Evolutionary conservation across 1,140 invertebrate species (phyloP).

Genomic region (Aphidius gifuensis): DNA sequence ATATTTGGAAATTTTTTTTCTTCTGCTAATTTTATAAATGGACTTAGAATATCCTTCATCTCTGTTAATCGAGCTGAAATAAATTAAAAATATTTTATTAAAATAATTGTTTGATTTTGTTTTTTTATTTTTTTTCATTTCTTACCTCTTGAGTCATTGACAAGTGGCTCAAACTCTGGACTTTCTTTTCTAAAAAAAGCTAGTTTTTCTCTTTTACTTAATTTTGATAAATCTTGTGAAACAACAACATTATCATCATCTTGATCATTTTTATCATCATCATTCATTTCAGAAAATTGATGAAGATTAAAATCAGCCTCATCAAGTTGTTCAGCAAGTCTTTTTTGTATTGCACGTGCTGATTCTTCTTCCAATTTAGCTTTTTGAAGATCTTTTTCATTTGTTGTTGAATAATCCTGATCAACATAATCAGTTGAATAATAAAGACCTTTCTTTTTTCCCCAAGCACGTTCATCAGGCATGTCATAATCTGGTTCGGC

Average conservation of each 20-base stretch:
- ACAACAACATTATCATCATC: constrained; percentile 55
- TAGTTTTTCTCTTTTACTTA: constrained; percentile 72
- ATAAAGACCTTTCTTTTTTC: constrained; percentile 72
- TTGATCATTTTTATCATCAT: constrained; percentile 39
- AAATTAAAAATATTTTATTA: constrained; percentile 16
- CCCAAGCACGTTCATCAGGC: constrained; percentile 82
- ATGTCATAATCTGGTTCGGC: constrained; percentile 63
- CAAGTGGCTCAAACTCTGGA: constrained; percentile 74
- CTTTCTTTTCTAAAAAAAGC: constrained; percentile 78
- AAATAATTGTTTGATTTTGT: background rate
- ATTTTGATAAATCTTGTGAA: constrained; percentile 71
- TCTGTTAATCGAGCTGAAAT: constrained; percentile 60
- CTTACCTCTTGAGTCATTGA: constrained; percentile 75
- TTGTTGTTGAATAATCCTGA: constrained; percentile 70
- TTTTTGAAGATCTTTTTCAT: constrained; percentile 66
- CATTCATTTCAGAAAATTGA: constrained; percentile 51
- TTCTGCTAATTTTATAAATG: constrained; percentile 65
- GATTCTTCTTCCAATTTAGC: constrained; percentile 83
- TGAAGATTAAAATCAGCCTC: constrained; percentile 79
- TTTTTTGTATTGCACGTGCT: constrained; percentile 76
- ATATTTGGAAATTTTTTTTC: constrained; percentile 58
- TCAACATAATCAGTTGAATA: constrained; percentile 88
- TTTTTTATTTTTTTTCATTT: constrained; percentile 20
- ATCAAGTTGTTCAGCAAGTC: constrained; percentile 73
- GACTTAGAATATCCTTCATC: constrained; percentile 62